phyloP scores from a whole-genome alignment of 2,113 vertebrate species.

The Odocoileus hemionus region DNA sequence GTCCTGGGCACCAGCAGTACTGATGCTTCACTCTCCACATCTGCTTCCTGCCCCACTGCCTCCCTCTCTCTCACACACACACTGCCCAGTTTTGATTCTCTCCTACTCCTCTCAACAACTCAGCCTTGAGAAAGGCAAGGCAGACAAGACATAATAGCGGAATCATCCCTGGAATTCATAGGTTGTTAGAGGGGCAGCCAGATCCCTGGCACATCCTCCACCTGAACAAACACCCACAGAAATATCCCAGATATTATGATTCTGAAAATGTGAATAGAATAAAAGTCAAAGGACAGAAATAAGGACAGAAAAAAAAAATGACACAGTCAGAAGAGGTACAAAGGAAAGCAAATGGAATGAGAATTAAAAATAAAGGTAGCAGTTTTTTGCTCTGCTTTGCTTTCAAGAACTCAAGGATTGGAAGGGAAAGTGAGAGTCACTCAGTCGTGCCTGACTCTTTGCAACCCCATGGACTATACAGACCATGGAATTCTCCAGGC shows the following conservation, averaged over 20 bases:
- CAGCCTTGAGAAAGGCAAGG: neutral
- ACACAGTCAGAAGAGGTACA: neutral
- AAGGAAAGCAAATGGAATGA: neutral
- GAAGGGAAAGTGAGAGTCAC: neutral
- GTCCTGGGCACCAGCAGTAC: neutral
- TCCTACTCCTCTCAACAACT: neutral
- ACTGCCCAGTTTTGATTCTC: neutral
- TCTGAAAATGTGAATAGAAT: neutral
- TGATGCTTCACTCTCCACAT: neutral
- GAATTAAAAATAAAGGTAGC: neutral
- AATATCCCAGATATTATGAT: neutral
- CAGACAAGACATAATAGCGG: neutral
- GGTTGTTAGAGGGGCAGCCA: fast-evolving
- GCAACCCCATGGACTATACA: neutral
- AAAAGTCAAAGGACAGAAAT: neutral
- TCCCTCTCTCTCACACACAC: neutral
- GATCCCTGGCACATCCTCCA: neutral
- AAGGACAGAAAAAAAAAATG: neutral
- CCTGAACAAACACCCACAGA: neutral
- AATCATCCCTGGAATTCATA: neutral
- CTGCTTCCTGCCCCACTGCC: neutral
- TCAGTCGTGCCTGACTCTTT: neutral
- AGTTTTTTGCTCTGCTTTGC: neutral
- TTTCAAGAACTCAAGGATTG: neutral
- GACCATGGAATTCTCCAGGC: neutral